Evolutionary conservation across 2,888 invertebrate species (phyloP).

Genomic region (Synergus itoensis): DNA sequence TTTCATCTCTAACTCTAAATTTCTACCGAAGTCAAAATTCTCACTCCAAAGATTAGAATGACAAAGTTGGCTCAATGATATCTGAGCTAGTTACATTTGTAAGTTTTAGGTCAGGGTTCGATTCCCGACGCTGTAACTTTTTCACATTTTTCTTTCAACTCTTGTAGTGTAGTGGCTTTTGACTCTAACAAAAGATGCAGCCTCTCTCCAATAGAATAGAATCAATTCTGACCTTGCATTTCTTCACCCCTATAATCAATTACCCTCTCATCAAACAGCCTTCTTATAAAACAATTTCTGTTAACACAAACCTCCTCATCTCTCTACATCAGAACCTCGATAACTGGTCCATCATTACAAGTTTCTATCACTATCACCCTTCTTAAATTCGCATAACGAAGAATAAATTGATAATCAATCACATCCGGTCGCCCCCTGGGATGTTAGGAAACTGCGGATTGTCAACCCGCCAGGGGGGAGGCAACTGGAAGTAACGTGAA

Average conservation of each 20-base stretch:
- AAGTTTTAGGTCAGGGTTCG: no score
- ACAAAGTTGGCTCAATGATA: no score
- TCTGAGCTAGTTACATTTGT: no score
- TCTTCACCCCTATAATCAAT: not conserved
- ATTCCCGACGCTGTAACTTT: no score
- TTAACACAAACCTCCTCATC: not conserved
- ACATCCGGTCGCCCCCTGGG: slow-evolving; percentile 34
- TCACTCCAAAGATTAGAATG: no score
- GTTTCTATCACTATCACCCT: slow-evolving; percentile 1
- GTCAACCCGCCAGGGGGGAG: slow-evolving; percentile 11
- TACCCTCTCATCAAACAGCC: not conserved
- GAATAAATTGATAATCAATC: slow-evolving; percentile 39
- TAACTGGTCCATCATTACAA: not conserved
- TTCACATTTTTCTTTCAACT: no score
- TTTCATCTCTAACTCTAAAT: not conserved
- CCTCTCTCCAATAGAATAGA: no score
- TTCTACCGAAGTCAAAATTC: no score
- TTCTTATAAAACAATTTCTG: not conserved
- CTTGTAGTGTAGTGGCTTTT: no score
- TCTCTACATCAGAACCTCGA: not conserved
- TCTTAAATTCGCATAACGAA: slow-evolving; percentile 10
- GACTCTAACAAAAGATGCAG: no score
- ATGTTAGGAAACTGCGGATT: slow-evolving; percentile 35
- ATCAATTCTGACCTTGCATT: not conserved
- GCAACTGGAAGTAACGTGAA: not conserved